These are phyloP conservation scores for Drosophila punjabiensis DNA, from an alignment of 1,140 invertebrate species.

Conservation along the genomic window DNA sequence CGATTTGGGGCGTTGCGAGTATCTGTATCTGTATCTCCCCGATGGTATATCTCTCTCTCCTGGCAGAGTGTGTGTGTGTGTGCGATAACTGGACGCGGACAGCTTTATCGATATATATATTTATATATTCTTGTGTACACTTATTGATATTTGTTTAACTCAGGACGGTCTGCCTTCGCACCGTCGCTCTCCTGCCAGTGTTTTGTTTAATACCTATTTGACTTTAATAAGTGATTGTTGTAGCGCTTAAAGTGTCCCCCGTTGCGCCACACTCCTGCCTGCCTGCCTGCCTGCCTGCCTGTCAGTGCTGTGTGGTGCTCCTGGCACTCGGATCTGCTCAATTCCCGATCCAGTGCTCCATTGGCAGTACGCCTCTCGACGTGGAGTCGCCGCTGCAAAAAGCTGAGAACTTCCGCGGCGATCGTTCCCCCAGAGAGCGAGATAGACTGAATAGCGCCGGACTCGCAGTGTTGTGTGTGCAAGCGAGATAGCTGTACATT, in stretches of 20 bases:
- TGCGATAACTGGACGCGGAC: slow-evolving; percentile 43
- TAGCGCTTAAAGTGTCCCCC: slow-evolving; percentile 75
- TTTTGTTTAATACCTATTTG: slow-evolving; percentile 85
- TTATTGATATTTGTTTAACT: slow-evolving; percentile 81
- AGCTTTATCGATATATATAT: slow-evolving; percentile 40
- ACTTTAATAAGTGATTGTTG: slow-evolving; percentile 85
- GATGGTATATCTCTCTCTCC: slow-evolving; percentile 30
- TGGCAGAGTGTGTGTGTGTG: slow-evolving; percentile 13
- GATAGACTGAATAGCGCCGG: neutral
- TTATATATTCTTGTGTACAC: slow-evolving; percentile 41
- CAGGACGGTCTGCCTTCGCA: slow-evolving; percentile 34
- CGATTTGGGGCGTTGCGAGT: slow-evolving; percentile 63
- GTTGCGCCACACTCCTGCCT: slow-evolving; percentile 61
- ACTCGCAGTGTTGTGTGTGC: slow-evolving; percentile 23
- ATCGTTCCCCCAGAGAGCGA: neutral
- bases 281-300: too few relatives aligned
- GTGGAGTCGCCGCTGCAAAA: slow-evolving; percentile 27
- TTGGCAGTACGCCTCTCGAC: slow-evolving; percentile 45
- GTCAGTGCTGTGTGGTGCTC: neutral
- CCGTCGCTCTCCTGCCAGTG: slow-evolving; percentile 21
- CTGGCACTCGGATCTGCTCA: slow-evolving; percentile 2
- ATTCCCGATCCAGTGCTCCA: slow-evolving; percentile 16
- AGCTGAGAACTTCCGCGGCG: slow-evolving; percentile 9
- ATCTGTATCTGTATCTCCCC: slow-evolving; percentile 45
- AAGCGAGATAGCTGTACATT: slow-evolving; percentile 24